phyloP scores from a whole-genome alignment of 2,888 invertebrate species.

The Dolichomitus sp. region DNA sequence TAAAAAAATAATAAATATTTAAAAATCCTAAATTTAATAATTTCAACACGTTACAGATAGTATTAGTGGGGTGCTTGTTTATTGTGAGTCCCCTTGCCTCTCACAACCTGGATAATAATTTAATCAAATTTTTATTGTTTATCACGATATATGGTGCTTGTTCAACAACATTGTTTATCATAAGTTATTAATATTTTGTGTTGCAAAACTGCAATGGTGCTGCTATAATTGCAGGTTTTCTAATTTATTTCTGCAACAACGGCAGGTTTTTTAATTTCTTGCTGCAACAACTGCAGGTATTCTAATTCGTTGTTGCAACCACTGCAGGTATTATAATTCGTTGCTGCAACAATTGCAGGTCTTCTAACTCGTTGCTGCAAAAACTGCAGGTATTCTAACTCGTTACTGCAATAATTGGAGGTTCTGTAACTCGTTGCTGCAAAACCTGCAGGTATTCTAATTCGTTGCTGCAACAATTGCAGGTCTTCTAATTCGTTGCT shows the following conservation, averaged over 20 bases:
- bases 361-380: neutral
- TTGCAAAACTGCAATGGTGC: neutral
- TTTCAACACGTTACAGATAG: neutral
- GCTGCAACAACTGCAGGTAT: neutral
- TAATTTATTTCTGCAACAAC: neutral
- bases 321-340: neutral
- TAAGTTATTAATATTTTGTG: neutral
- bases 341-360: neutral
- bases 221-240: neutral
- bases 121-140: neutral
- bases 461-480: neutral
- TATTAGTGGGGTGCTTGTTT: neutral
- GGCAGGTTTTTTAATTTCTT: neutral
- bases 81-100: constrained; percentile 1
- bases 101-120: neutral
- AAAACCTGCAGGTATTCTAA: neutral
- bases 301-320: neutral
- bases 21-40: no score
- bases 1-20: no score
- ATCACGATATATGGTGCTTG: neutral
- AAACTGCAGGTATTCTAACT: no score
- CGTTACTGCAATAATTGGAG: neutral
- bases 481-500: neutral
- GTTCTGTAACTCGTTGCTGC: neutral
- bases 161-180: neutral